Evolutionary conservation across 2,888 invertebrate species (phyloP), one percentile per base, ranked within the genome.

Genomic region (Philhelius pedissequus): DNA sequence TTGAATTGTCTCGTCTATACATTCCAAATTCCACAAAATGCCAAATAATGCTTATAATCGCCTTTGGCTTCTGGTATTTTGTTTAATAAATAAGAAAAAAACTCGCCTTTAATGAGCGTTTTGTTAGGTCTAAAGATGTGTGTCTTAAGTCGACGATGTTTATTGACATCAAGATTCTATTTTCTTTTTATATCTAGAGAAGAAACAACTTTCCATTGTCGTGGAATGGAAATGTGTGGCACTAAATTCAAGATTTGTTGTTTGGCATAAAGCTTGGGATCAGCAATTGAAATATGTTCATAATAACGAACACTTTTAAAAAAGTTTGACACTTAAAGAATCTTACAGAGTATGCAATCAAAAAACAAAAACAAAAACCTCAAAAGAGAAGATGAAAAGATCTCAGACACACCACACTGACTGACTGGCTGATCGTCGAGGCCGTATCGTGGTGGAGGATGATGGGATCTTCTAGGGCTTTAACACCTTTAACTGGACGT

Each of bases 1-100:
- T 70, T 83, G 78, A 83, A 83, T 58, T 69, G 78, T 78, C 74
- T 15, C 15, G 25, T 25, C 15, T 43, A 11, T 43, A 78, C 77
- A 64, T 64, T 64, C 45, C 45, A 45, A 64, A 43, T 18, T 43
- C 62, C 15, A 35, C 64, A 64, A 48, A 64, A 48, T 45, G 48
- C 52, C 50, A 50, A 74, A 83, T 74, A 78, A 83, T 83, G 60
- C 18, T 56, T 56, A 30, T 78, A 83, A 83, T 83, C 83, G 83
- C 64, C 58, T 54, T 43, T 54, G 48, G 66, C 83, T 78, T 74
- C 74, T 83, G 78, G 68, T 74, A 71, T 81, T 80, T n/a, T 56
- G 54, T 69, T 54, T 62, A 54, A 1, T 22, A n/a, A n/a, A 20
- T 2, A 45, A 43, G 5, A 22, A 45, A n/a, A 40, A 60, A 11